These are phyloP conservation scores for Argyrosomus regius DNA, from an alignment of 2,797 vertebrate genomes.

Conservation along the genomic window DNA sequence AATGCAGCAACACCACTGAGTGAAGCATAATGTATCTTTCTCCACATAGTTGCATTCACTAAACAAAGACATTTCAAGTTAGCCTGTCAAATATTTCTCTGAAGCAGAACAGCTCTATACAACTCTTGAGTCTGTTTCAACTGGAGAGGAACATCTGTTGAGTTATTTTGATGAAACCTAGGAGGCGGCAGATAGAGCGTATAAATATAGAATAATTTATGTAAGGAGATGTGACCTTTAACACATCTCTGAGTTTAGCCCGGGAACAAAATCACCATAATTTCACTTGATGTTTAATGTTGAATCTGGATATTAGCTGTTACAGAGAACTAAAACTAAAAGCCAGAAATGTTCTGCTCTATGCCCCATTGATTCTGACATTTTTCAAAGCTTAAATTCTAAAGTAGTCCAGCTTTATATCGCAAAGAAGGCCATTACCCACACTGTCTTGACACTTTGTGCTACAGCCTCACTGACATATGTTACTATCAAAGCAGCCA, in stretches of 20 bases:
- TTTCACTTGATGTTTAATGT: neutral
- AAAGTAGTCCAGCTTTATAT: constrained; percentile 8
- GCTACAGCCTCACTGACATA: constrained; percentile 53
- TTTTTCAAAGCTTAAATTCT: constrained; percentile 33
- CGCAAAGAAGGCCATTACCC: constrained; percentile 39
- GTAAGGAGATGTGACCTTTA: neutral
- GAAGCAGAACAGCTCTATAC: neutral
- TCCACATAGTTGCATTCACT: neutral
- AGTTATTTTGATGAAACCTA: constrained; percentile 13
- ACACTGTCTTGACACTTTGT: constrained; percentile 35
- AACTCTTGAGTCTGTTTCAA: constrained; percentile 12
- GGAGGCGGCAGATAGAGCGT: neutral
- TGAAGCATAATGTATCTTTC: neutral
- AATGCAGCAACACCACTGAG: too few relatives aligned
- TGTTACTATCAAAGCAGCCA: constrained; percentile 57
- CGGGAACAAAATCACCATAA: neutral
- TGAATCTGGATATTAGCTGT: constrained; percentile 6
- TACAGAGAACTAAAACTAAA: neutral
- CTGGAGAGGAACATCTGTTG: constrained; percentile 37
- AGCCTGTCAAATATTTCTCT: neutral
- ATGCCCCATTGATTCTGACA: constrained; percentile 9
- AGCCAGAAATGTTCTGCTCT: neutral
- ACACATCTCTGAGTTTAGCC: neutral
- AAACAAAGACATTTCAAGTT: neutral
- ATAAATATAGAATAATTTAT: neutral